Percentiles rank a stretch among this genome's conserved stretches.
These are phyloP conservation scores for Pyrrhosoma nymphula DNA, from an alignment of 2,888 invertebrate species.

Conservation along the genomic window DNA sequence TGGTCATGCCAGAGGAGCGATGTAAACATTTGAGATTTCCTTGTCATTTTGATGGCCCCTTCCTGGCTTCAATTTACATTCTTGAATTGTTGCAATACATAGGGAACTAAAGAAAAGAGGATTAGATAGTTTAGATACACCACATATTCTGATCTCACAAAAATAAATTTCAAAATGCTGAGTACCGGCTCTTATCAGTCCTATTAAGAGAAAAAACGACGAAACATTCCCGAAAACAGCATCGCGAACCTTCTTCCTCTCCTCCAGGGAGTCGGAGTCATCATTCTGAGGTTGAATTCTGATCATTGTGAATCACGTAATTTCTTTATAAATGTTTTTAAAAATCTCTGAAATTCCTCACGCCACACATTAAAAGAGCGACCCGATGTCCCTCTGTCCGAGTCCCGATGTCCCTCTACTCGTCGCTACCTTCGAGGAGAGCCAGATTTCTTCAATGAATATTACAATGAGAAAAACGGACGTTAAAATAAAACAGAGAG, in stretches of 20 bases:
- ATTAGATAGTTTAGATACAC: neutral
- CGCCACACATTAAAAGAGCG: too few relatives aligned
- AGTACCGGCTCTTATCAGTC: conserved; percentile 41
- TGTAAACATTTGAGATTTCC: neutral
- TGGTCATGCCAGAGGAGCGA: neutral
- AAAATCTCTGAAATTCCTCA: too few relatives aligned
- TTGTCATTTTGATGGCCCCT: neutral
- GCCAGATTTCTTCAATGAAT: too few relatives aligned
- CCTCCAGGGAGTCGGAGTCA: conserved; percentile 14
- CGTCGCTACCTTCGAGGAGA: too few relatives aligned
- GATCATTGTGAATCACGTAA: neutral
- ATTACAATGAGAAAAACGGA: too few relatives aligned
- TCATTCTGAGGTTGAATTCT: conserved; percentile 34
- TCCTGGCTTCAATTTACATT: neutral
- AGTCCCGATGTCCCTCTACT: too few relatives aligned
- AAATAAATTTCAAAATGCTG: neutral
- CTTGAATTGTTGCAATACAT: conserved; percentile 56
- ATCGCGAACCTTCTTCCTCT: conserved; percentile 57
- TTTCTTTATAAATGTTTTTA: neutral
- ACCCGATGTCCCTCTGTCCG: too few relatives aligned
- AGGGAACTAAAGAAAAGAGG: conserved; percentile 39
- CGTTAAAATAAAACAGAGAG: too few relatives aligned
- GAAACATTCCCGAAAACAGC: conserved; percentile 42
- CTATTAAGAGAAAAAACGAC: conserved; percentile 16
- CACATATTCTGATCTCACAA: neutral